phyloP scores from a whole-genome alignment of 2,797 vertebrate species.

The Cygnus olor region DNA sequence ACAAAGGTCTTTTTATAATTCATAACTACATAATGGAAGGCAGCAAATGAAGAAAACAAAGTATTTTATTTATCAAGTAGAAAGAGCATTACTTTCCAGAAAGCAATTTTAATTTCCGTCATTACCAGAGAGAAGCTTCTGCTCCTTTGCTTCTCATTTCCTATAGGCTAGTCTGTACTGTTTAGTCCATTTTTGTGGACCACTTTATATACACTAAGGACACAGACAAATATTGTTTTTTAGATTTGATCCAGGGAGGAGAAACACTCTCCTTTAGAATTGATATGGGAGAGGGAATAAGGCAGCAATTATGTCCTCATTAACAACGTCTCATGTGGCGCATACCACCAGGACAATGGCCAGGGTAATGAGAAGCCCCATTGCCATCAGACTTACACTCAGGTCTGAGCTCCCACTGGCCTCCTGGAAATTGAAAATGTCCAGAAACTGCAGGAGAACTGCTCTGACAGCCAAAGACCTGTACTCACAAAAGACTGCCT shows the following conservation, averaged over 20 bases:
- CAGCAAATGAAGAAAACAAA: neutral
- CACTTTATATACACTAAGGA: neutral
- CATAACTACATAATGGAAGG: neutral
- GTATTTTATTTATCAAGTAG: neutral
- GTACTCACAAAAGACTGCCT: neutral
- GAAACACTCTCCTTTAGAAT: neutral
- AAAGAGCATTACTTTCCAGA: neutral
- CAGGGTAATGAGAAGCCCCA: neutral
- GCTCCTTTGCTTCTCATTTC: neutral
- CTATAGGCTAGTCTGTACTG: neutral
- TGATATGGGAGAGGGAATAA: neutral
- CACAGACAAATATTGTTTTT: neutral
- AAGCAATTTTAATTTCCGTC: slow-evolving; percentile 2
- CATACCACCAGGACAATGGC: neutral
- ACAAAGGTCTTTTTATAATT: slow-evolving; percentile 7
- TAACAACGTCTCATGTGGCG: neutral
- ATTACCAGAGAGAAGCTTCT: neutral
- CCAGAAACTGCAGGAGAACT: neutral
- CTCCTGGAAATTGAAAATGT: neutral
- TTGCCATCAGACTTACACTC: neutral
- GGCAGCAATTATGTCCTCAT: neutral
- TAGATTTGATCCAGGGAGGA: neutral
- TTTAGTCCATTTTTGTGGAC: neutral
- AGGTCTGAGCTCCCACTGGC: neutral
- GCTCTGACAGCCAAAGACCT: neutral